Conservation (phyloP, 2,888 invertebrate genomes). For the Eulithis testata region DNA sequence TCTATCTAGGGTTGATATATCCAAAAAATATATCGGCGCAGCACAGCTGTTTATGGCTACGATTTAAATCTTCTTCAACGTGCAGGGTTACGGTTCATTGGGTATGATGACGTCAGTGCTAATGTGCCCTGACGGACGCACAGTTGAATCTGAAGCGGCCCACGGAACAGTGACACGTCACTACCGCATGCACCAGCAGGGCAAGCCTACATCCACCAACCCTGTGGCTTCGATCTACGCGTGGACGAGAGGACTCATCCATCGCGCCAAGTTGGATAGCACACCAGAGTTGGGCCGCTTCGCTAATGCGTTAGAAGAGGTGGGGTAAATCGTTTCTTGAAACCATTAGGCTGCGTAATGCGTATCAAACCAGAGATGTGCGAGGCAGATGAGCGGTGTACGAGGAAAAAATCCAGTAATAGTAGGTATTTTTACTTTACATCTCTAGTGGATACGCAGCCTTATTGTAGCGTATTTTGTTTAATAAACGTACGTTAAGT, state of each 20-base stretch:
- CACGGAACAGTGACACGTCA: conserved; percentile 96
- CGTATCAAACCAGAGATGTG: too few species aligned
- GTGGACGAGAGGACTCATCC: conserved; percentile 94
- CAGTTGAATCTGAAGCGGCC: conserved; percentile 95
- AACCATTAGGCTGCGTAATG: too few species aligned
- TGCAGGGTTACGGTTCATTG: conserved; percentile 89
- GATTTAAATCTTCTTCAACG: too few species aligned
- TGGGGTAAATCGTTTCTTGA: conserved; percentile 39
- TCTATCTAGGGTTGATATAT: too few species aligned
- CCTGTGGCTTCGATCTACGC: conserved; percentile 96
- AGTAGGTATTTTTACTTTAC: too few species aligned
- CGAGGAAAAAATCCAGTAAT: too few species aligned
- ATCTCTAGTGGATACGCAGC: too few species aligned
- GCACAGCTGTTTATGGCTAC: too few species aligned
- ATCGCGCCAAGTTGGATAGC: conserved; percentile 92
- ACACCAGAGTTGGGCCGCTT: conserved; percentile 91
- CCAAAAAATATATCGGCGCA: too few species aligned
- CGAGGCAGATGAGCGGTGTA: too few species aligned
- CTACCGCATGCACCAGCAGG: conserved; percentile 94
- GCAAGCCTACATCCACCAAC: conserved; percentile 94
- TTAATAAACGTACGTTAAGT: too few species aligned
- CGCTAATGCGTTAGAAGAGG: conserved; percentile 88
- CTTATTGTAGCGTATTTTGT: not conserved
- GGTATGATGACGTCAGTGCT: conserved; percentile 97
- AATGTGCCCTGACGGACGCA: conserved; percentile 93